Conservation (phyloP, 2,888 invertebrate genomes). For the Sminthurides aquaticus region DNA sequence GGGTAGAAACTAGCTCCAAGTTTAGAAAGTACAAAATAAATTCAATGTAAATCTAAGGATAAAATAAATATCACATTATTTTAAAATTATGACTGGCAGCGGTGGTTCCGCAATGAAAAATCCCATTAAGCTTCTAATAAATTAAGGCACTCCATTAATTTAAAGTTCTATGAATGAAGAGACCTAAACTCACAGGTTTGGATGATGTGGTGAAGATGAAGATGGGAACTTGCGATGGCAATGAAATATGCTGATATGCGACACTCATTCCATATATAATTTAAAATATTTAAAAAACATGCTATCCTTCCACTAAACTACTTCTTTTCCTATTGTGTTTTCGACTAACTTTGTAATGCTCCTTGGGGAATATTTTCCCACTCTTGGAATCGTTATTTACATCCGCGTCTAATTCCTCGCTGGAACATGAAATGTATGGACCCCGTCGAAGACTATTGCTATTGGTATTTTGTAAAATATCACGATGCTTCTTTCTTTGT, state of each 20-base stretch:
- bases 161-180: too few species aligned
- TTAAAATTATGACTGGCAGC: not conserved
- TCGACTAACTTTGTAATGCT: conserved; percentile 41
- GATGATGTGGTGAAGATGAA: too few species aligned
- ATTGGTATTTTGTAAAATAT: conserved; percentile 20
- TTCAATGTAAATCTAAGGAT: not conserved
- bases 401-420: conserved; percentile 40
- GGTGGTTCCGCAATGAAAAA: not conserved
- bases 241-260: too few species aligned
- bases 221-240: too few species aligned
- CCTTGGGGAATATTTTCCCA: conserved; percentile 43
- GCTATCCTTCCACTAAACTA: not conserved
- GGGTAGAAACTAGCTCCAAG: too few species aligned
- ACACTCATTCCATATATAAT: too few species aligned
- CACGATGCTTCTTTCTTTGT: conserved; percentile 36
- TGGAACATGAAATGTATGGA: conserved; percentile 41
- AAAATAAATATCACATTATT: not conserved
- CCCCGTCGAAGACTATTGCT: conserved; percentile 38
- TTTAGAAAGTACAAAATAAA: not conserved
- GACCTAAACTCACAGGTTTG: too few species aligned
- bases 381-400: conserved; percentile 31
- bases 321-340: conserved; percentile 33
- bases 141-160: too few species aligned
- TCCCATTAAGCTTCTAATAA: not conserved
- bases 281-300: not conserved